Evolutionary conservation across 92 coral and sea anemone species (phyloP).

Genomic region (Epizoanthus ramosus): DNA sequence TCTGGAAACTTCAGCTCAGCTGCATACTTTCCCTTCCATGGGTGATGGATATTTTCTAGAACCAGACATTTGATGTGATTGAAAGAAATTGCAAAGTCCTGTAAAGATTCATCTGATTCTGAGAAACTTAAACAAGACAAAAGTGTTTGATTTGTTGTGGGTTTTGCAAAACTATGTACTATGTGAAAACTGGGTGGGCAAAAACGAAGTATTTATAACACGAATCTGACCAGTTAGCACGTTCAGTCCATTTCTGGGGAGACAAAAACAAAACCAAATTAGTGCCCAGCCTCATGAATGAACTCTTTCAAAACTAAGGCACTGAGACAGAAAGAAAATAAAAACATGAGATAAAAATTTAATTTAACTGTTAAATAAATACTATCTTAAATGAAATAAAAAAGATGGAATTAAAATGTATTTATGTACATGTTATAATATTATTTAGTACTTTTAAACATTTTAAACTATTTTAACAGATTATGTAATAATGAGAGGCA

Average conservation of each 20-base stretch:
- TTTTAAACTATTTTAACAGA: background rate
- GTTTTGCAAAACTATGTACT: background rate
- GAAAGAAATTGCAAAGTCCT: too few species aligned
- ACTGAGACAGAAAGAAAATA: background rate
- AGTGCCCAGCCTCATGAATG: background rate
- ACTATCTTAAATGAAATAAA: background rate
- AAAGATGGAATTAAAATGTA: background rate
- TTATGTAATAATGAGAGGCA: background rate
- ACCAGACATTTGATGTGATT: too few species aligned
- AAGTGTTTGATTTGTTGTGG: too few species aligned
- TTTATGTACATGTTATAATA: background rate
- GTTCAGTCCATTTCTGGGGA: slow-evolving; percentile 43
- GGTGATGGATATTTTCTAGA: too few species aligned
- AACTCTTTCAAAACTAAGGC: background rate
- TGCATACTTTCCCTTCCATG: too few species aligned
- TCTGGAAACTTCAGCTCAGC: too few species aligned
- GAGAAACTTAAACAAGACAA: too few species aligned
- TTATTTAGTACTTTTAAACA: background rate
- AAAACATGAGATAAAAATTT: background rate
- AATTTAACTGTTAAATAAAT: too few species aligned
- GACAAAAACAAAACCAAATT: slow-evolving; percentile 39
- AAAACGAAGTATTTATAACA: background rate
- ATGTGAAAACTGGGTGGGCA: background rate
- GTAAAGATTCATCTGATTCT: too few species aligned
- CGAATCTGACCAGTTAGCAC: slow-evolving; percentile 27